Evolutionary conservation across 2,113 vertebrate species (phyloP), one percentile per base, ranked within the genome.

Genomic region (Chaetops frenatus): DNA sequence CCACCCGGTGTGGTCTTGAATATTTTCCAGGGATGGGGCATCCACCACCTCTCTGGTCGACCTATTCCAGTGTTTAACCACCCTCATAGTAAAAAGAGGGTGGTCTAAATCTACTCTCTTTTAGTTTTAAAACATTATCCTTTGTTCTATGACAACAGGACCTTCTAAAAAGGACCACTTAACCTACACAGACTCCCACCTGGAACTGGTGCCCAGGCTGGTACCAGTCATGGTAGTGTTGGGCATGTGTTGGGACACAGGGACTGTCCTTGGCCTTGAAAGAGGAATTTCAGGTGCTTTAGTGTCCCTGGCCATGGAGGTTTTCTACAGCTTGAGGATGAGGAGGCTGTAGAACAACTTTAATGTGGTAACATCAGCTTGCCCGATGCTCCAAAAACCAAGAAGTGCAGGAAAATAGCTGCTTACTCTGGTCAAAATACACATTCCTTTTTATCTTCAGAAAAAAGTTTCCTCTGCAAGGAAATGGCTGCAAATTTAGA

Each of bases 61-160:
- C 21, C 2, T 29, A 15, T 6, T 2, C 16, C 42, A 35, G 11
- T 7, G 62, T 61, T 40, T 54, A 35, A 67, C 24, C 8, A 72
- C 7, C 3, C 2, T 65, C 16, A 51, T 5, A 0, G 0, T 56
- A 33, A 78, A 90, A 33, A 36, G 10, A 35, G 21, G 8, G 8
- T 28, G 45, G 7, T 47, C 38, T 64, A 28, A 86, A 58, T 58
- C n/a, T 28, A 10, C 12, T 5, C 6, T 56, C 16, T 50, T 86
- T 50, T 14, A 27, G 11, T 76, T 74, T 74, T 33, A 91, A 79
- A 50, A 31, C 9, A 56, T 72, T 40, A 42, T 7, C 8, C 7
- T 27, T 60, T 76, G 29, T 58, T 47, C 9, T 51, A 2, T 64
- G 28, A 9, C 18, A 62, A 50, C 15, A 79, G 20, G 38, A 20